Evolutionary conservation across 2,113 vertebrate genomes (phyloP).

Genomic region (Cephalopholis sonnerati): DNA sequence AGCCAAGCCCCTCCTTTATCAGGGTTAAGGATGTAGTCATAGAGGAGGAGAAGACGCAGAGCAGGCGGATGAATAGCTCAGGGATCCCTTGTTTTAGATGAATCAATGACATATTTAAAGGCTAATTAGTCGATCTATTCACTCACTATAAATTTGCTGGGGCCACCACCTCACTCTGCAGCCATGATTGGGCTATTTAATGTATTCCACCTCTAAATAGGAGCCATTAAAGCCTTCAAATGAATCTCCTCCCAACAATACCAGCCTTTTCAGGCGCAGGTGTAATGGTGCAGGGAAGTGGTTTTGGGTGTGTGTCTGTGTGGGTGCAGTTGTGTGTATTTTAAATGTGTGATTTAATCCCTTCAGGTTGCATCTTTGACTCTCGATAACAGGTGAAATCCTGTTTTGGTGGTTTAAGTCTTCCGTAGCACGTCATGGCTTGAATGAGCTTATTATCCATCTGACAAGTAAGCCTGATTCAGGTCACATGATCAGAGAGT

Average conservation of each 20-base stretch:
- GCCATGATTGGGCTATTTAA: slow-evolving; percentile 75
- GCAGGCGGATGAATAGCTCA: slow-evolving; percentile 62
- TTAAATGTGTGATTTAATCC: slow-evolving; percentile 20
- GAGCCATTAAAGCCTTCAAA: slow-evolving; percentile 74
- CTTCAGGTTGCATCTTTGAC: slow-evolving; percentile 22
- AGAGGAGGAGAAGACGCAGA: slow-evolving; percentile 66
- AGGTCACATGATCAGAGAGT: slow-evolving; percentile 39
- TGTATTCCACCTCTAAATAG: slow-evolving; percentile 72
- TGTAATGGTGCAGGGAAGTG: slow-evolving; percentile 53
- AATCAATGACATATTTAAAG: slow-evolving; percentile 83
- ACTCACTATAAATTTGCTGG: slow-evolving; percentile 58
- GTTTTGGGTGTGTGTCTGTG: slow-evolving; percentile 5
- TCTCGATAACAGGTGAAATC: slow-evolving; percentile 7
- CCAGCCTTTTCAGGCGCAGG: slow-evolving; percentile 59
- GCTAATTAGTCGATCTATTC: slow-evolving; percentile 81
- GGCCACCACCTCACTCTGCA: slow-evolving; percentile 71
- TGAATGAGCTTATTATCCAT: slow-evolving; percentile 38
- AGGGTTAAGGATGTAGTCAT: slow-evolving; percentile 82
- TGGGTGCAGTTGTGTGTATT: background rate
- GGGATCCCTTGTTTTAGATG: slow-evolving; percentile 74
- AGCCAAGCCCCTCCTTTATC: slow-evolving; percentile 74
- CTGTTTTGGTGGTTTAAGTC: slow-evolving; percentile 41
- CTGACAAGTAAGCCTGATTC: slow-evolving; percentile 45
- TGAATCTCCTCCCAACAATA: slow-evolving; percentile 70
- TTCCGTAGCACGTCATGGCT: slow-evolving; percentile 33